A percentile compares a stretch with the other conserved stretches of the same genome.
Evolutionary conservation across 2,888 invertebrate genomes (phyloP).

Genomic region (Trachelus tabidus): DNA sequence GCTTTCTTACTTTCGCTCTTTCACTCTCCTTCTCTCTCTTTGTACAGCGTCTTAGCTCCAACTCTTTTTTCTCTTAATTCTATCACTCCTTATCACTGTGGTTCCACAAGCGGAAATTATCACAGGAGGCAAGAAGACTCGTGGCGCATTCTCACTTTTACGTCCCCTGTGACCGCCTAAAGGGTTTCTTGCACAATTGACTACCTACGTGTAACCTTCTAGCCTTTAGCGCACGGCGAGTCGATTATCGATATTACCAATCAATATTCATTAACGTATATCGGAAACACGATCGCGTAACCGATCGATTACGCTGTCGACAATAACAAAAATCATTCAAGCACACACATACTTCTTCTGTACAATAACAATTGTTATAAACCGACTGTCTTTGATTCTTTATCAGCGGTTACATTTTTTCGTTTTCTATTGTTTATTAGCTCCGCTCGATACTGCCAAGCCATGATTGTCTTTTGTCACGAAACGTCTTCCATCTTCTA

Average conservation of each 20-base stretch:
- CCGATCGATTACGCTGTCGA: no score
- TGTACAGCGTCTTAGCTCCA: no score
- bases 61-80: no score
- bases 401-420: conserved; percentile 19
- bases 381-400: conserved; percentile 16
- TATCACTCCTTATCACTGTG: no score
- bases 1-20: no score
- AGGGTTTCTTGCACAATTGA: not conserved
- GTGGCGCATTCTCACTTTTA: no score
- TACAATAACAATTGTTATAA: conserved; percentile 24
- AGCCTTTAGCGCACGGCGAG: not conserved
- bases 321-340: not conserved
- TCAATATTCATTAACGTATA: no score
- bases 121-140: no score
- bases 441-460: not conserved
- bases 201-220: not conserved
- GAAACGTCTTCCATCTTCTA: conserved; percentile 25
- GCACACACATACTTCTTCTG: conserved; percentile 6
- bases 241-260: not conserved
- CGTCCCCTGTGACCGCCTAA: no score
- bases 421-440: conserved; percentile 12
- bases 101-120: no score
- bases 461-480: conserved; percentile 56
- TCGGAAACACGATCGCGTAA: no score
- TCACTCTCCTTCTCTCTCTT: no score